These are phyloP conservation scores for Mercenaria mercenaria DNA, from an alignment of 1,140 invertebrate genomes.

Conservation along the genomic window DNA sequence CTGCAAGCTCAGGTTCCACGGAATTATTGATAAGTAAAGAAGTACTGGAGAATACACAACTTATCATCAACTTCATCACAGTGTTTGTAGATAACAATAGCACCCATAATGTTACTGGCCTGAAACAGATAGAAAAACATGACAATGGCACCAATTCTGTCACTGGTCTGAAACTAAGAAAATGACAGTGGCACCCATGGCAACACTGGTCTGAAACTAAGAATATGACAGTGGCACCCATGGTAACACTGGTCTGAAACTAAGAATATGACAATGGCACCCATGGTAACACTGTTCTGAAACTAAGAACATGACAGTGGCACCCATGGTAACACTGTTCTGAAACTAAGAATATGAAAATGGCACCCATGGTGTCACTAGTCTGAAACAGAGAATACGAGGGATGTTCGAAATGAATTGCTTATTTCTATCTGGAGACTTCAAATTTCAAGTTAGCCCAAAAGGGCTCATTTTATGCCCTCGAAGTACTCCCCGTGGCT, in stretches of 20 bases:
- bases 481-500: too few relatives aligned
- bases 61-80: slow-evolving; percentile 74
- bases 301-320: not conserved
- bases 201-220: slow-evolving; percentile 70
- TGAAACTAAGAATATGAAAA: slow-evolving; percentile 42
- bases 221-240: slow-evolving; percentile 34
- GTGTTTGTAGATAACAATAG: slow-evolving; percentile 72
- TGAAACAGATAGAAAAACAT: slow-evolving; percentile 61
- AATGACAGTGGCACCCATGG: slow-evolving; percentile 75
- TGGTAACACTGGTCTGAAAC: not conserved
- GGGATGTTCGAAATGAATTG: too few relatives aligned
- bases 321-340: not conserved
- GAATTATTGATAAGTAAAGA: slow-evolving; percentile 83
- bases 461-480: too few relatives aligned
- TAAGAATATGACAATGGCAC: slow-evolving; percentile 69
- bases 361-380: slow-evolving; percentile 70
- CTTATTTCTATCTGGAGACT: too few relatives aligned
- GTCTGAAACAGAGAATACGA: slow-evolving; percentile 73
- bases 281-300: slow-evolving; percentile 75
- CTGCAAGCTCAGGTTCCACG: slow-evolving; percentile 73
- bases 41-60: slow-evolving; percentile 80
- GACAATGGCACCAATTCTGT: too few relatives aligned
- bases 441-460: too few relatives aligned
- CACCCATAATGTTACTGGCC: slow-evolving; percentile 74
- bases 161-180: not conserved